These are phyloP conservation scores for Xanthia icteritia DNA, from an alignment of 2,888 invertebrate species.

Conservation along the genomic window DNA sequence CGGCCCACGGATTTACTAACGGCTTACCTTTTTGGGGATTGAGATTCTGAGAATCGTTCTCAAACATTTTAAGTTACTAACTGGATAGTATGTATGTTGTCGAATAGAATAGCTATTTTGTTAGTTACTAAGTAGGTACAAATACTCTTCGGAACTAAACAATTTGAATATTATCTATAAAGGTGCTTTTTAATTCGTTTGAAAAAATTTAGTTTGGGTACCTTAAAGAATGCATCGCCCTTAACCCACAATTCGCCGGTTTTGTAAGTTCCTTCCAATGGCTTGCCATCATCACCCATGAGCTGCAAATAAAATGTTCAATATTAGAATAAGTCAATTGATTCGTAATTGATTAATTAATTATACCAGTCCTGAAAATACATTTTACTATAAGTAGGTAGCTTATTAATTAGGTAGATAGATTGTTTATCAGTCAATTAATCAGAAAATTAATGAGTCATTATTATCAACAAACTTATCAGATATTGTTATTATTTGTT, in stretches of 20 bases:
- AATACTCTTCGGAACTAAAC: not conserved
- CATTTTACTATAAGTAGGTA: not conserved
- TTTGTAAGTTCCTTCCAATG: conserved; percentile 64
- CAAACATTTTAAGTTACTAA: conserved; percentile 25
- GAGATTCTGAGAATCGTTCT: conserved; percentile 44
- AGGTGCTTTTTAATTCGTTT: not conserved
- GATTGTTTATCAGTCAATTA: conserved; percentile 10
- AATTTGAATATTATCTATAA: not conserved
- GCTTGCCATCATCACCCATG: conserved; percentile 66
- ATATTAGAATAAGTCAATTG: conserved; percentile 8
- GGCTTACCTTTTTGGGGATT: conserved; percentile 59
- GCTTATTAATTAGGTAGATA: conserved; percentile 9
- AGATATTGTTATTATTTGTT: not conserved
- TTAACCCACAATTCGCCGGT: conserved; percentile 76
- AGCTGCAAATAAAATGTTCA: conserved; percentile 66
- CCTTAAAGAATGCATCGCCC: conserved; percentile 76
- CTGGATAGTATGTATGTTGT: conserved; percentile 17
- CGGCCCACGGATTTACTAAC: conserved; percentile 43
- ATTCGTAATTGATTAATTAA: not conserved
- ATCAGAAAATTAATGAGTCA: conserved; percentile 28
- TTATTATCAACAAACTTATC: conserved; percentile 26
- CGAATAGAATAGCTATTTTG: not conserved
- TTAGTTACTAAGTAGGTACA: not conserved
- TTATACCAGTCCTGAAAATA: not conserved
- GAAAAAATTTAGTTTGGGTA: conserved; percentile 39